Percentiles rank a stretch among this genome's conserved stretches.
Conservation (phyloP, 1,140 invertebrate genomes). For the Macrobrachium nipponense region DNA sequence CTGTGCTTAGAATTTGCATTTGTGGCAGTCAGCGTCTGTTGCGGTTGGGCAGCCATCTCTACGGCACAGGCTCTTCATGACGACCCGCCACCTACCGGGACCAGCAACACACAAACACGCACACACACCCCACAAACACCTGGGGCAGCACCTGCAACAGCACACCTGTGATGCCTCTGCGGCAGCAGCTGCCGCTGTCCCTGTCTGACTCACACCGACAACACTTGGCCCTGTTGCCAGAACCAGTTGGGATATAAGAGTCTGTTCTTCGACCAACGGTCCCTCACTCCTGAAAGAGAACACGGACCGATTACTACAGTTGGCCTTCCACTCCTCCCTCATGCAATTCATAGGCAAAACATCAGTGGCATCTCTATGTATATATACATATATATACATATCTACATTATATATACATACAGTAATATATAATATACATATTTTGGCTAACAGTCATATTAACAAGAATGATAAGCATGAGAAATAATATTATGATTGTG, state of each 20-base stretch:
- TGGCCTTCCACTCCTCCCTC: background rate
- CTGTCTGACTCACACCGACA: conserved; percentile 3
- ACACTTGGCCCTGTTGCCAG: conserved; percentile 29
- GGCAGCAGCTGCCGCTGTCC: background rate
- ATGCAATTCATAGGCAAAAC: background rate
- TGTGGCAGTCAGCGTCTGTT: conserved; percentile 43
- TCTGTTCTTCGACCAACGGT: background rate
- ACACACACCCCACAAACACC: conserved; percentile 3
- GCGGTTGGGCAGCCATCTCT: conserved; percentile 51
- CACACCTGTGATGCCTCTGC: conserved; percentile 25
- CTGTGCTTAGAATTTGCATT: background rate
- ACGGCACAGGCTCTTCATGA: conserved; percentile 39
- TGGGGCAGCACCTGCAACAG: background rate
- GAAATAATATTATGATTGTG: too few species aligned
- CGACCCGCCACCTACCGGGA: conserved; percentile 1
- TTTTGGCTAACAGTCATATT: too few species aligned
- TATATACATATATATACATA: conserved; percentile 22
- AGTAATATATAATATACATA: conserved; percentile 28
- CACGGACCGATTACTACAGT: background rate
- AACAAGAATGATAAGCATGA: too few species aligned
- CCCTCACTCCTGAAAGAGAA: conserved; percentile 52
- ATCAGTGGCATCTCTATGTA: background rate
- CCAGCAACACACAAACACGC: conserved; percentile 27
- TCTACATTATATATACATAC: background rate
- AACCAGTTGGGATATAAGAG: conserved; percentile 29